A percentile compares a stretch with the other conserved stretches of the same genome.
Conservation (phyloP, 2,113 vertebrate species). For the Pteruthius melanotis region DNA sequence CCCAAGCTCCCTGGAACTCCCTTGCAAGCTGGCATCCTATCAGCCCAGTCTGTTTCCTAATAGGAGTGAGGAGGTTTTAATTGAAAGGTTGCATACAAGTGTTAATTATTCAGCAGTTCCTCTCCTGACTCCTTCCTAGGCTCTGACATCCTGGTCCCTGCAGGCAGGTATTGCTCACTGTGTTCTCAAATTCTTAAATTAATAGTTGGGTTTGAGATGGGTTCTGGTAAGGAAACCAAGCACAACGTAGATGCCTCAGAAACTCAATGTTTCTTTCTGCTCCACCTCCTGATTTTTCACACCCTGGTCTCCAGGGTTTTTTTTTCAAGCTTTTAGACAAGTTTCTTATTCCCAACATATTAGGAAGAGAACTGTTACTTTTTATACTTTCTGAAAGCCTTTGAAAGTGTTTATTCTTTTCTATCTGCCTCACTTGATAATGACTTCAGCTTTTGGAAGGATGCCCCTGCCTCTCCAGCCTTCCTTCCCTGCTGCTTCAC, state of each 20-base stretch:
- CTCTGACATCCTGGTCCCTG: background rate
- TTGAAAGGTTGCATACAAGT: background rate
- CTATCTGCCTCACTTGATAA: conserved; percentile 13
- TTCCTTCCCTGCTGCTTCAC: background rate
- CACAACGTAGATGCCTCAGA: background rate
- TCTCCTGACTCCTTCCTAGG: background rate
- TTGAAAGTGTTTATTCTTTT: conserved; percentile 27
- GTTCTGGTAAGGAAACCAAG: background rate
- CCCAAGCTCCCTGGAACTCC: background rate
- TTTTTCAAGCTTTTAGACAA: background rate
- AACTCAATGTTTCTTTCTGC: background rate
- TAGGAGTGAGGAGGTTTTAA: background rate
- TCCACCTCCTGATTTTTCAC: background rate
- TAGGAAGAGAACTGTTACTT: background rate
- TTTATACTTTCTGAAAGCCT: background rate
- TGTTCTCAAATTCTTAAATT: background rate
- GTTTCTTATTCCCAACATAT: background rate
- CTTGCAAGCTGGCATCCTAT: background rate
- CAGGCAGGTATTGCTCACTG: background rate
- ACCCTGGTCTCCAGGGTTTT: background rate
- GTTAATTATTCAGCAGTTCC: background rate
- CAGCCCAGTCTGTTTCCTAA: background rate
- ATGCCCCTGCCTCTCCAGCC: background rate
- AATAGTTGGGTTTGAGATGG: background rate
- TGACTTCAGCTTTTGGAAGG: conserved; percentile 50